phyloP scores from a whole-genome alignment of 2,797 vertebrate species.

The Lepidocolaptes lacrymiger region DNA sequence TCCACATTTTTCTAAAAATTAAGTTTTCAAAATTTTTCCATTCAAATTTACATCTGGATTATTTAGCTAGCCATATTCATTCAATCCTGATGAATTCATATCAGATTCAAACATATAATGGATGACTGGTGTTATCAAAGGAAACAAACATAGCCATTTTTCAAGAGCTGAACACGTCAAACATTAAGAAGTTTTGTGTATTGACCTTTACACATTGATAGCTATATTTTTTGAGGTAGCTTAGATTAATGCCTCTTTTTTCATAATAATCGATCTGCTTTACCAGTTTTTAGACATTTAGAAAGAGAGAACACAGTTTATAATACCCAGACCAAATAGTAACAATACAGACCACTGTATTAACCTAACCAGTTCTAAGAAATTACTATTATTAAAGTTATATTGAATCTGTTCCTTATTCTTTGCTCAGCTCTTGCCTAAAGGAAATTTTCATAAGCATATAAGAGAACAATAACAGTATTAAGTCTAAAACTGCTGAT shows the following conservation, averaged over 20 bases:
- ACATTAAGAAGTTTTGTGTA: neutral
- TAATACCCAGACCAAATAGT: neutral
- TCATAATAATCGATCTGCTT: neutral
- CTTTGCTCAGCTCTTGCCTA: accelerated
- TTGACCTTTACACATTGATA: neutral
- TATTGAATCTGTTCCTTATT: neutral
- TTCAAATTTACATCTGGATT: neutral
- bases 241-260: neutral
- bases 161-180: neutral
- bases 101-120: neutral
- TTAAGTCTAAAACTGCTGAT: neutral
- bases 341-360: neutral
- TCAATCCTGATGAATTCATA: neutral
- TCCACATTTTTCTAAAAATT: neutral
- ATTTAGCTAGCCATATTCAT: neutral
- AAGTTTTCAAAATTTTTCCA: neutral
- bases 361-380: neutral
- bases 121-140: neutral
- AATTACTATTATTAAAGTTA: neutral
- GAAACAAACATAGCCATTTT: neutral
- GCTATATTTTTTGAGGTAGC: neutral
- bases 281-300: neutral
- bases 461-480: neutral
- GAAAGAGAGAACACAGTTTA: neutral
- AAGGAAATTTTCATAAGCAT: neutral